Evolutionary conservation across 2,797 vertebrate genomes (phyloP).

Genomic region (Poeciliopsis paucimaculata): DNA sequence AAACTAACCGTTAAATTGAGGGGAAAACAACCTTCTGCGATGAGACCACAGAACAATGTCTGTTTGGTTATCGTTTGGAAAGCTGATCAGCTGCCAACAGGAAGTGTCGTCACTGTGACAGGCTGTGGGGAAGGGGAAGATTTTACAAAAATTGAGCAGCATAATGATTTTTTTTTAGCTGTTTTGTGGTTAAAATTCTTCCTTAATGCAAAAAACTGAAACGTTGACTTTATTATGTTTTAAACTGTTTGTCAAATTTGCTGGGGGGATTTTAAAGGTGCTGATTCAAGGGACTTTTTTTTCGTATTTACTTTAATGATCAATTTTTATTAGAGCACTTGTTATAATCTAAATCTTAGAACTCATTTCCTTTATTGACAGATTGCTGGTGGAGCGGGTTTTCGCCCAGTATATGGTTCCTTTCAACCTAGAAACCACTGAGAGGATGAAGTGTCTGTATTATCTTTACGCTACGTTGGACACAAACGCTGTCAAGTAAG

Average conservation of each 20-base stretch:
- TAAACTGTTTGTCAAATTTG: background rate
- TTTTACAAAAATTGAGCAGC: constrained; percentile 7
- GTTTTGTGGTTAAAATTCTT: constrained; percentile 8
- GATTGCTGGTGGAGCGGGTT: constrained; percentile 95
- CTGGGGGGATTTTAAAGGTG: background rate
- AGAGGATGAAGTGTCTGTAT: constrained; percentile 98
- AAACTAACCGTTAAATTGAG: constrained; percentile 9
- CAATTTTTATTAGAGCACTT: background rate
- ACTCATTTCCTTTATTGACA: constrained; percentile 44
- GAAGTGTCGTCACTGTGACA: constrained; percentile 24
- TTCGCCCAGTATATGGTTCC: constrained; percentile 99
- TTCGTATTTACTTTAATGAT: background rate
- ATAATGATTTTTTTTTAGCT: background rate
- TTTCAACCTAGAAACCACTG: constrained; percentile 93
- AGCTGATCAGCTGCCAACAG: constrained; percentile 35
- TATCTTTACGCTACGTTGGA: constrained; percentile 97
- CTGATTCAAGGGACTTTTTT: too few relatives aligned
- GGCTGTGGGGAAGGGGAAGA: constrained; percentile 14
- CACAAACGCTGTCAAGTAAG: constrained; percentile 95
- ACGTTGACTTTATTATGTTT: background rate
- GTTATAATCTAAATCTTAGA: background rate
- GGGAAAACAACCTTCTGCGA: background rate
- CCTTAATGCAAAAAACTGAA: background rate
- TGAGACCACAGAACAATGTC: constrained; percentile 13
- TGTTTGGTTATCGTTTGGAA: constrained; percentile 16